phyloP scores from a whole-genome alignment of 2,888 invertebrate genomes.

The Orthosia gracilis region DNA sequence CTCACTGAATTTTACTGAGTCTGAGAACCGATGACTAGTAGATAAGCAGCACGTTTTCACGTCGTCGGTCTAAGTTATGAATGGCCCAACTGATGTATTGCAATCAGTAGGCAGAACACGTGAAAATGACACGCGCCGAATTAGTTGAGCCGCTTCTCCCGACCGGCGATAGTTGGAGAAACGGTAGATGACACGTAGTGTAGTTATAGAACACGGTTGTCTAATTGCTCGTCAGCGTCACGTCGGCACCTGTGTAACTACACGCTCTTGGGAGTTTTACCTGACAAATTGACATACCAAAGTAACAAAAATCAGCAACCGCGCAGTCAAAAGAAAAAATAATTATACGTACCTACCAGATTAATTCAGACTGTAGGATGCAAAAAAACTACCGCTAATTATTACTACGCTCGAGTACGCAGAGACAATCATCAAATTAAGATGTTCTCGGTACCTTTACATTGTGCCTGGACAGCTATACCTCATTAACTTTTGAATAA shows the following conservation, averaged over 20 bases:
- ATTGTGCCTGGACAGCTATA: conserved; percentile 8
- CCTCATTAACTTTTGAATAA: neutral
- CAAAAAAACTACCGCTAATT: neutral
- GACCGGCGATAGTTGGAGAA: conserved; percentile 17
- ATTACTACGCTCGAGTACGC: neutral
- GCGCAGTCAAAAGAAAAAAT: neutral
- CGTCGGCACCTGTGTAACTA: conserved; percentile 6
- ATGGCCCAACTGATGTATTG: conserved; percentile 26
- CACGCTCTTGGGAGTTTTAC: conserved; percentile 27
- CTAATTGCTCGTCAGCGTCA: conserved; percentile 6
- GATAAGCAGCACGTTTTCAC: conserved; percentile 7
- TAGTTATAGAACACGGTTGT: neutral
- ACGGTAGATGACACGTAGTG: conserved; percentile 3
- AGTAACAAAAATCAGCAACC: conserved; percentile 32
- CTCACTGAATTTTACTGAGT: conserved; percentile 2
- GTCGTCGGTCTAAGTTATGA: neutral
- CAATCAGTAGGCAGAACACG: conserved; percentile 10
- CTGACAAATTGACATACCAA: conserved; percentile 51
- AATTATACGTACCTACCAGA: conserved; percentile 34
- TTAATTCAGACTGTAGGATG: neutral
- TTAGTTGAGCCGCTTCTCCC: conserved; percentile 20
- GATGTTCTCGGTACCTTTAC: conserved; percentile 16
- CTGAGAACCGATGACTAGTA: conserved; percentile 1
- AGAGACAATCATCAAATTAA: conserved; percentile 14
- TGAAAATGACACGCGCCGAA: neutral